Evolutionary conservation across 2,113 vertebrate genomes (phyloP).

Genomic region (Cyanoramphus novaezelandiae): DNA sequence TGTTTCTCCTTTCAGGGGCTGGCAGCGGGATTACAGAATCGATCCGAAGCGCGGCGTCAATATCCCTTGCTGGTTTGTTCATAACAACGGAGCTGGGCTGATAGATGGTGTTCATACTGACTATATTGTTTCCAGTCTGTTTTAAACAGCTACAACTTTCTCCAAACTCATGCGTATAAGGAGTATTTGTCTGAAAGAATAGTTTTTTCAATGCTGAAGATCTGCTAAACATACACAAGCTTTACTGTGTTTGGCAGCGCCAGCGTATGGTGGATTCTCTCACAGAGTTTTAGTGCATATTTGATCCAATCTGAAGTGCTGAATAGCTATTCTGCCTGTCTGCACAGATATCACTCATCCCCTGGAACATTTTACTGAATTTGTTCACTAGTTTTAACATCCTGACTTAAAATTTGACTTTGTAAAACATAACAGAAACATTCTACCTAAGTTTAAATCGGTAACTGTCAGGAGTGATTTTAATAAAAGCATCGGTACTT

Average conservation of each 20-base stretch:
- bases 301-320: neutral
- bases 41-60: conserved; percentile 72
- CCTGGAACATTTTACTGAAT: neutral
- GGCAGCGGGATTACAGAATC: conserved; percentile 88
- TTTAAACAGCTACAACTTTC: conserved; percentile 30
- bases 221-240: neutral
- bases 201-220: neutral
- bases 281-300: neutral
- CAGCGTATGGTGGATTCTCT: neutral
- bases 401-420: neutral
- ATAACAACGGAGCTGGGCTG: conserved; percentile 86
- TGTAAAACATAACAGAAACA: neutral
- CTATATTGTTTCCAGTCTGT: conserved; percentile 81
- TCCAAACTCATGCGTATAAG: neutral
- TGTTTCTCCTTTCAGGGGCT: conserved; percentile 80
- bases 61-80: conserved; percentile 91
- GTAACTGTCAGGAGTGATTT: neutral
- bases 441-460: neutral
- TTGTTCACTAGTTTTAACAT: neutral
- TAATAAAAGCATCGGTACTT: neutral
- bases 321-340: neutral
- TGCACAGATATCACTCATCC: neutral
- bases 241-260: neutral
- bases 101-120: conserved; percentile 84
- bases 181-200: neutral